Conservation (phyloP, 2,797 vertebrate genomes). For the Acomys russatus region DNA sequence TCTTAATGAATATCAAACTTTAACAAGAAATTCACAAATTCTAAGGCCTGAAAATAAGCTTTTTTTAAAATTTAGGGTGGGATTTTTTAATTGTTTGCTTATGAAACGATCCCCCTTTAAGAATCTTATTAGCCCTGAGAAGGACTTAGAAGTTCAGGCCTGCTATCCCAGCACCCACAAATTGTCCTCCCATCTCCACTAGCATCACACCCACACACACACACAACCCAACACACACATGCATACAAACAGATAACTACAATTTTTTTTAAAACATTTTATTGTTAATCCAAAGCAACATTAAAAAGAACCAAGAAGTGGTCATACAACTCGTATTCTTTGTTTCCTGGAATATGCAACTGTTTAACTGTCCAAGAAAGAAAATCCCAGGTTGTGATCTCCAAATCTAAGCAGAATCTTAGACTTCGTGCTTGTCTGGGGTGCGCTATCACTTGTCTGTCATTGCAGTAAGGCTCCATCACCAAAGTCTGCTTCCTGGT, state of each 20-base stretch:
- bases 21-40: constrained; percentile 58
- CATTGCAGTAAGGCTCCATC: constrained; percentile 79
- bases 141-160: neutral
- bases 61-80: neutral
- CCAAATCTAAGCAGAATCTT: neutral
- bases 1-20: constrained; percentile 17
- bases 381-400: constrained; percentile 8
- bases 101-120: constrained; percentile 60
- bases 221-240: neutral
- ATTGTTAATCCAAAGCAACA: neutral
- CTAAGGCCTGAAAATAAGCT: neutral
- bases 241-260: neutral
- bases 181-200: neutral
- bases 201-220: neutral
- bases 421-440: neutral
- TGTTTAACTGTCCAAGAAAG: constrained; percentile 35
- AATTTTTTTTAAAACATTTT: no score
- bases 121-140: neutral
- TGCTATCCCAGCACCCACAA: neutral
- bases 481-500: constrained; percentile 78
- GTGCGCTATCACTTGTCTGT: constrained; percentile 79
- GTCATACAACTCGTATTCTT: constrained; percentile 1
- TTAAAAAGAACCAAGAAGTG: neutral
- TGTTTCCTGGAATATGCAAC: constrained; percentile 38
- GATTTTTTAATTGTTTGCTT: neutral